Conservation (phyloP, 2,113 vertebrate genomes). For the Dasyornis broadbenti region DNA sequence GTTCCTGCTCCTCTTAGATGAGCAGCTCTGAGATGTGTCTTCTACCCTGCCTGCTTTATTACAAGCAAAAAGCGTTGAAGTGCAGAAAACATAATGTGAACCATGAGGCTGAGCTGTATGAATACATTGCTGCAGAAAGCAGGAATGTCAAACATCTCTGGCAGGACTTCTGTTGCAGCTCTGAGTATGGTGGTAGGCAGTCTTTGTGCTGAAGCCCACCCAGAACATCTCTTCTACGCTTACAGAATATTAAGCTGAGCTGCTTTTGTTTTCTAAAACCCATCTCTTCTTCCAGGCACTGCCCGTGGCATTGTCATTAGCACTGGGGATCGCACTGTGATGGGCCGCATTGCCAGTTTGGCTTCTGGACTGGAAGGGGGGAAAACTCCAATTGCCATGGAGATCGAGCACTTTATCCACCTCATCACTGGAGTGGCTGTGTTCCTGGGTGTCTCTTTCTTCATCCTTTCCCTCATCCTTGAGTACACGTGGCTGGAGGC, state of each 20-base stretch:
- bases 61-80: background rate
- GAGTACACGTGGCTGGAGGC: slow-evolving; percentile 80
- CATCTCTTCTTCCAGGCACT: slow-evolving; percentile 57
- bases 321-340: slow-evolving; percentile 80
- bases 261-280: background rate
- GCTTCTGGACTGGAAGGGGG: slow-evolving; percentile 80
- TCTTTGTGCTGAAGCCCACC: background rate
- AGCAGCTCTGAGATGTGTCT: background rate
- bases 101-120: background rate
- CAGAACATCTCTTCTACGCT: background rate
- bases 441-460: slow-evolving; percentile 78
- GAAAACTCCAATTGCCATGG: slow-evolving; percentile 77
- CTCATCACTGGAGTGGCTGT: slow-evolving; percentile 82
- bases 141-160: background rate
- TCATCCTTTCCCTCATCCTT: slow-evolving; percentile 79
- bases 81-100: background rate
- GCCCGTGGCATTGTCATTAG: slow-evolving; percentile 78
- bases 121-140: background rate
- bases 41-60: background rate
- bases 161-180: background rate
- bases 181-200: background rate
- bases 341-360: slow-evolving; percentile 80
- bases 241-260: background rate
- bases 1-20: background rate
- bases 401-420: slow-evolving; percentile 81